phyloP scores from a whole-genome alignment of 2,888 invertebrate species.

The Melieria picta region DNA sequence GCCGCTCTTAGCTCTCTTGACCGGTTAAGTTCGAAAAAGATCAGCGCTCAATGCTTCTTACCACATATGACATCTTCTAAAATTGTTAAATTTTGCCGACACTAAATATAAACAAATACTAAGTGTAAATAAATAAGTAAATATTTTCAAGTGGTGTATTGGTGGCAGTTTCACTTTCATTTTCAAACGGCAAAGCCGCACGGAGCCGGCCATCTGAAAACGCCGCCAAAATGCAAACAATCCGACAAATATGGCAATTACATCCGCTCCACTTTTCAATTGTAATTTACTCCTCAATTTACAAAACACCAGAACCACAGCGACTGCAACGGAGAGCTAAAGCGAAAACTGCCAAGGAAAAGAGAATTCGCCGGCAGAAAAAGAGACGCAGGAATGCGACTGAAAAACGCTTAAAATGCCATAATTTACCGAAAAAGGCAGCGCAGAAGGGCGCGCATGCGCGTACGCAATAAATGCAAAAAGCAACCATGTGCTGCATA shows the following conservation, averaged over 20 bases:
- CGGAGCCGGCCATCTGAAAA: not conserved
- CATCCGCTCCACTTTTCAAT: constrained; percentile 23
- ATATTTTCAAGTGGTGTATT: too few relatives aligned
- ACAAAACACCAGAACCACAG: not conserved
- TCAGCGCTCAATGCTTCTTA: too few relatives aligned
- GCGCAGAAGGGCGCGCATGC: constrained; percentile 42
- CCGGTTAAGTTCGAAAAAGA: too few relatives aligned
- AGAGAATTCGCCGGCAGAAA: not conserved
- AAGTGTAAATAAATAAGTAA: too few relatives aligned
- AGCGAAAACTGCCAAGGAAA: not conserved
- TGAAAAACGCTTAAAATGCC: constrained; percentile 52
- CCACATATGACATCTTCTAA: too few relatives aligned
- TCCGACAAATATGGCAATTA: constrained; percentile 32
- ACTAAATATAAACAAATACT: too few relatives aligned
- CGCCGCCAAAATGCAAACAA: constrained; percentile 23
- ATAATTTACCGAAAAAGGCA: constrained; percentile 55
- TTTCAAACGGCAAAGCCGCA: too few relatives aligned
- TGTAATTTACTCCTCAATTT: not conserved
- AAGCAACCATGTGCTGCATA: constrained; percentile 17
- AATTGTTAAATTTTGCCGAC: too few relatives aligned
- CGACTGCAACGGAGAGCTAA: constrained; percentile 5
- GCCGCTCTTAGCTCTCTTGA: too few relatives aligned
- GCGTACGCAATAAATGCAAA: constrained; percentile 18
- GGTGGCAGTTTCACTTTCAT: too few relatives aligned
- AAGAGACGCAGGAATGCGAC: constrained; percentile 29